A percentile compares a stretch with the other conserved stretches of the same genome.
phyloP scores from a whole-genome alignment of 2,888 invertebrate genomes.

The Ornithoptera priamus region DNA sequence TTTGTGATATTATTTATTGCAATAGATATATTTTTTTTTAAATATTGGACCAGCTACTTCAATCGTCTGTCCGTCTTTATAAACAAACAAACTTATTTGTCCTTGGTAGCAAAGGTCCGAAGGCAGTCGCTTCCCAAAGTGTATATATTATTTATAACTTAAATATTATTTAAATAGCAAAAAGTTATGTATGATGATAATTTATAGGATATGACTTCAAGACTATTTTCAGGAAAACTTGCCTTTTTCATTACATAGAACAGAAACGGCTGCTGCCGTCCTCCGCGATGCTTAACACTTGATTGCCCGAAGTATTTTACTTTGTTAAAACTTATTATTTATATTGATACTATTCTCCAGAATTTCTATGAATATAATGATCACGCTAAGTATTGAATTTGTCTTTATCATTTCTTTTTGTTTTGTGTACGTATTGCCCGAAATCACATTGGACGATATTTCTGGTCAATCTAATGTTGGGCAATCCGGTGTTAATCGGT shows the following conservation, averaged over 20 bases:
- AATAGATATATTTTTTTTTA: background rate
- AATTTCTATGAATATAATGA: background rate
- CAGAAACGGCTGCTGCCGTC: background rate
- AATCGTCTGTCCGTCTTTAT: background rate
- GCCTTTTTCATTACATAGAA: background rate
- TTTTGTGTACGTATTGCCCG: background rate
- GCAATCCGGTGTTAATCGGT: constrained; percentile 57
- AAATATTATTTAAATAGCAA: background rate
- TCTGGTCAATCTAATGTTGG: background rate
- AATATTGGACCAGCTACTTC: background rate
- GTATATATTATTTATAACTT: background rate
- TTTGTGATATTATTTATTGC: no score
- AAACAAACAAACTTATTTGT: background rate
- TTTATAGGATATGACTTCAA: background rate
- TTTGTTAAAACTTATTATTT: background rate
- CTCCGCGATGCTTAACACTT: background rate
- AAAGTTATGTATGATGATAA: background rate
- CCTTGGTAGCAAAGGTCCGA: constrained; percentile 15
- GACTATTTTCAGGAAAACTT: constrained; percentile 4
- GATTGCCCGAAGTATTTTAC: background rate
- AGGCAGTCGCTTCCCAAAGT: constrained; percentile 14
- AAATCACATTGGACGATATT: background rate
- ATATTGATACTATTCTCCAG: background rate
- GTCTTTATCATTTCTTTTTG: background rate
- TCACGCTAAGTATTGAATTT: background rate